phyloP scores from a whole-genome alignment of 2,888 invertebrate genomes.

The Germaria angustata region DNA sequence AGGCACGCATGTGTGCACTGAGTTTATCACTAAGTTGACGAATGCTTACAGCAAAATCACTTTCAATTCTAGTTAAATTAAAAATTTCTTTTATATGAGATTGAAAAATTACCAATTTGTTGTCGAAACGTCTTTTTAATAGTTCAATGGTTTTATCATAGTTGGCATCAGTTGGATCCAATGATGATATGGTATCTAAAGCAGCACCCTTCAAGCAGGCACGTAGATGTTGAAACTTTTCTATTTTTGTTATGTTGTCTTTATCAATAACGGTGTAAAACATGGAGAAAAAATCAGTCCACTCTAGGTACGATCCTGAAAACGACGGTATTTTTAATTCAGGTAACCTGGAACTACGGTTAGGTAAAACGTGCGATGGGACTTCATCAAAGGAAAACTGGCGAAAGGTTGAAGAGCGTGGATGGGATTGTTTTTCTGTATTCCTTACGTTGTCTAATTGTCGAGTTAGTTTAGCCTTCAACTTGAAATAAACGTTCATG shows the following conservation, averaged over 20 bases:
- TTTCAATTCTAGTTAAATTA: constrained; percentile 46
- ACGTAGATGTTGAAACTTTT: constrained; percentile 64
- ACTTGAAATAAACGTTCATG: too few species aligned
- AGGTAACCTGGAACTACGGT: background rate
- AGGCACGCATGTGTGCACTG: constrained; percentile 50
- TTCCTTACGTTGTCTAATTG: too few species aligned
- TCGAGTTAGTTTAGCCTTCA: too few species aligned
- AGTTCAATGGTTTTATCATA: constrained; percentile 65
- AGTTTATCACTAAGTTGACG: constrained; percentile 58
- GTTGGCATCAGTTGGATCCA: constrained; percentile 62
- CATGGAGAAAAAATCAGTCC: background rate
- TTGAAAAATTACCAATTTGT: constrained; percentile 65
- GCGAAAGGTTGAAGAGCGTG: too few species aligned
- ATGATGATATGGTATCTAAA: constrained; percentile 55
- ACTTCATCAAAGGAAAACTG: too few species aligned
- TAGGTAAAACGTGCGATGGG: too few species aligned
- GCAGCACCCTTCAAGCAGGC: constrained; percentile 26
- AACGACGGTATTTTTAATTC: too few species aligned
- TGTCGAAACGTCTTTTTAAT: constrained; percentile 66
- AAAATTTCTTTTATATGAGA: constrained; percentile 66
- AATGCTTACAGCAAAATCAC: constrained; percentile 44
- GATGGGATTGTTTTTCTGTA: too few species aligned
- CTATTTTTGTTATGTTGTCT: constrained; percentile 4
- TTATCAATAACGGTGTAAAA: constrained; percentile 7
- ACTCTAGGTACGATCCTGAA: background rate